Base-by-base conservation (phyloP, 2,113 vertebrate genomes). In the Cyrtonyx montezumae region DNA sequence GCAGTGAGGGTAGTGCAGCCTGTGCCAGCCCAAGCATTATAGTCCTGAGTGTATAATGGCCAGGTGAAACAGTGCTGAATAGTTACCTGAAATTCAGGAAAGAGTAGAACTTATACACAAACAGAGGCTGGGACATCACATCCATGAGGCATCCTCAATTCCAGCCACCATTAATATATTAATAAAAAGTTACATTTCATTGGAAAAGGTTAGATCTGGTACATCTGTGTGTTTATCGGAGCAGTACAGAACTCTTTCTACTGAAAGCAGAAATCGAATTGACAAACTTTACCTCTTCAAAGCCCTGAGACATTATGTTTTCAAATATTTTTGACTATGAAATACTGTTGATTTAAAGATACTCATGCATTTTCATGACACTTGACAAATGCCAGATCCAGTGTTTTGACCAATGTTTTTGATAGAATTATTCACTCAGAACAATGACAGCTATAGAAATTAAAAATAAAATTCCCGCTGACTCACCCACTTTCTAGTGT, bases 21-120 rank as follows among this genome's bases (percentile, higher is more conserved):
- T 43, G 10, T 45, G 37, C 25, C n/a, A 78, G 32, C 28, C 45
- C 22, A 37, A 15, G 8, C 15, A 11, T 62, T n/a, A n/a, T 9
- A 9, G 16, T 55, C 17, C 69, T 79, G 20, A 0, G 0, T 4
- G 6, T 5, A 1, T 40, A 49, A 42, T 1, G 1, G 12, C 3
- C 42, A 37, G 63, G 20, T 4, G 51, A 82, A 76, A 34, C 14
- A 65, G 20, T 20, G 11, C 3, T 25, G 40, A 51, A 19, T 17
- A 5, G 25, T 53, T 66, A 81, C 30, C 45, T 67, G 28, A 75
- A 89, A 55, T 34, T 11, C 5, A 9, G 36, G 13, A 49, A 78
- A 55, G 68, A 77, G 21, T 19, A 88, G n/a, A 81, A 7, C 0
- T 0, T 40, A 55, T 19, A 46, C 8, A 49, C 61, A 23, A 70